phyloP scores from a whole-genome alignment of 2,113 vertebrate species.

The Psephotus haematonotus region DNA sequence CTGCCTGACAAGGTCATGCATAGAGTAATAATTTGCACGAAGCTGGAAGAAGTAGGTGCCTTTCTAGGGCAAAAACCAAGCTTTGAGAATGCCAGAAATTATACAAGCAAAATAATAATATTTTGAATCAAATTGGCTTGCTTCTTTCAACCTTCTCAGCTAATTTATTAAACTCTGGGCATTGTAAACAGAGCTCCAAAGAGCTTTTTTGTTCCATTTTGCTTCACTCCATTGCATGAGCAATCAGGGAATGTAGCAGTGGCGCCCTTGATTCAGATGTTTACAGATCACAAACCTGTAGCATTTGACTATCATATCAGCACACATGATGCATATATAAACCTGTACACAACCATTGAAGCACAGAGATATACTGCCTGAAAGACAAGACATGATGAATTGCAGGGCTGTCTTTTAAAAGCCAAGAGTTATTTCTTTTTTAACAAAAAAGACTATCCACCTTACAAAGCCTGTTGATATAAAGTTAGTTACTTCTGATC shows the following conservation, averaged over 20 bases:
- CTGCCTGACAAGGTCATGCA: constrained; percentile 41
- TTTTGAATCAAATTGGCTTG: background rate
- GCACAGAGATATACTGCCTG: background rate
- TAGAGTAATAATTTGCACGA: constrained; percentile 9
- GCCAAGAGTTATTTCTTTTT: background rate
- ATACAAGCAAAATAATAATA: constrained; percentile 42
- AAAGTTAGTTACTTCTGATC: background rate
- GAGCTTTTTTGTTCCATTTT: constrained; percentile 17
- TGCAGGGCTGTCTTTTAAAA: background rate
- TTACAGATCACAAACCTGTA: constrained; percentile 32
- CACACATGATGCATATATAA: background rate
- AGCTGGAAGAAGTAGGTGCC: background rate
- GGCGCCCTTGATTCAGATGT: constrained; percentile 36
- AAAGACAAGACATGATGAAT: background rate
- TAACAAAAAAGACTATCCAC: background rate
- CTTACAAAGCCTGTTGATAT: background rate
- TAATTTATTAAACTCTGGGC: constrained; percentile 36
- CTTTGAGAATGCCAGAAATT: constrained; percentile 11
- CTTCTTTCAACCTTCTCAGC: constrained; percentile 27
- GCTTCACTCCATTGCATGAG: constrained; percentile 17
- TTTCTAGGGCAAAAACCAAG: constrained; percentile 14
- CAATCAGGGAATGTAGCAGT: background rate
- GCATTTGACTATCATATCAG: constrained; percentile 34
- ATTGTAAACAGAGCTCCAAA: background rate
- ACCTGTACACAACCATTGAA: background rate